A percentile compares a stretch with the other conserved stretches of the same genome.
Evolutionary conservation across 2,888 invertebrate genomes (phyloP).

Genomic region (Trachelus troglodyta): DNA sequence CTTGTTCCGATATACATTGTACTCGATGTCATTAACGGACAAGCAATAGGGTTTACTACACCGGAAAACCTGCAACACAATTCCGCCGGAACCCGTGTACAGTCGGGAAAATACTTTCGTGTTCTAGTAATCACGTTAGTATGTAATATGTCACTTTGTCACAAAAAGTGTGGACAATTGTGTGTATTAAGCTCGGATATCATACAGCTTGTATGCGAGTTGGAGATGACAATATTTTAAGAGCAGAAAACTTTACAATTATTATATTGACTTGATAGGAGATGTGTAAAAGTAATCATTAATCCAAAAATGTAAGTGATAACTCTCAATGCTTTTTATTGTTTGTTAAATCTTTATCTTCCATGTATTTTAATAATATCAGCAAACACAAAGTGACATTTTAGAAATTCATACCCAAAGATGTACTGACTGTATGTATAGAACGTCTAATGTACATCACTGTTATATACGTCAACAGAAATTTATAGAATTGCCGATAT

Average conservation of each 20-base stretch:
- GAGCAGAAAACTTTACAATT: not conserved
- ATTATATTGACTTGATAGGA: not conserved
- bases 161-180: not conserved
- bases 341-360: not conserved
- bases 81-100: constrained; percentile 33
- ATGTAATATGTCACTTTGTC: not conserved
- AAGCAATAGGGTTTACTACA: constrained; percentile 6
- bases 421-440: too few species aligned
- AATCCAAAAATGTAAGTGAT: not conserved
- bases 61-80: constrained; percentile 27
- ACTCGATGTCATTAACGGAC: not conserved
- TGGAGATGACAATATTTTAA: not conserved
- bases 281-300: not conserved
- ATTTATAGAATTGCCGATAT: not conserved
- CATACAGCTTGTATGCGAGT: not conserved
- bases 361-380: not conserved
- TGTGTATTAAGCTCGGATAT: not conserved
- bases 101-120: constrained; percentile 12
- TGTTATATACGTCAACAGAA: too few species aligned
- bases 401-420: too few species aligned
- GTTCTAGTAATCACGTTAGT: not conserved
- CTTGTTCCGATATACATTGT: not conserved
- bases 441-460: too few species aligned
- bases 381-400: too few species aligned
- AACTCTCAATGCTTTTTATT: not conserved